Base-by-base conservation (phyloP, 2,113 vertebrate genomes). In the Agapornis roseicollis region DNA sequence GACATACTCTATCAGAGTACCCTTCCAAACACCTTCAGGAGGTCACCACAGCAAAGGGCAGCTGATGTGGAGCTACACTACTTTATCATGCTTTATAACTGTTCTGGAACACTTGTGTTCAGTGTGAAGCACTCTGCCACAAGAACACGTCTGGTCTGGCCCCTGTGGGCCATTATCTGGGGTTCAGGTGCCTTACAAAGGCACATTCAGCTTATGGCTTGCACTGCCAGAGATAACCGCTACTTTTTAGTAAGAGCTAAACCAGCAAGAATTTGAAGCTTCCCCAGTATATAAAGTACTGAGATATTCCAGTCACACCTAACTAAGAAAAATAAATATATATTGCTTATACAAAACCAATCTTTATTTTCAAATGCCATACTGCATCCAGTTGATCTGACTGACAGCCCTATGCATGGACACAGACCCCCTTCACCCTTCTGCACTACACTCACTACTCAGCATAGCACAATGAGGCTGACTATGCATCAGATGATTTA, bases 331-430 rank as follows among this genome's bases (percentile, higher is more conserved):
- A 42, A 64, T 49, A 56, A 39, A 56, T 24, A 41, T 14, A 9
- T 6, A 27, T 3, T 58, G 22, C 18, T 23, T 70, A 58, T 24
- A 90, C 9, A 93, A 92, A 88, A 49, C 65, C 65, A 80, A 73
- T 64, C 55, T 96, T 94, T 95, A 96, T 96, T 97, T 73, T 71
- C 52, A 92, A 85, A 85, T 44, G 85, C 49, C 81, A 70, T 42
- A 68, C 17, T n/a, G n/a, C 44, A 83, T 41, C 25, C 47, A 74
- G 60, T 68, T 27, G 33, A 74, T 53, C 49, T 66, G 66, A 87
- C 11, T 61, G 66, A 66, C 68, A 86, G 42, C 24, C 56, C 58
- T 73, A 5, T 28, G 66, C 64, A 60, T 0, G 17, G 74, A 55
- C 44, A 76, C 33, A 85, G 72, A 9, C 8, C 7, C 19, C 13